Conservation (phyloP, 2,113 vertebrate genomes). For the Leiothrix lutea region DNA sequence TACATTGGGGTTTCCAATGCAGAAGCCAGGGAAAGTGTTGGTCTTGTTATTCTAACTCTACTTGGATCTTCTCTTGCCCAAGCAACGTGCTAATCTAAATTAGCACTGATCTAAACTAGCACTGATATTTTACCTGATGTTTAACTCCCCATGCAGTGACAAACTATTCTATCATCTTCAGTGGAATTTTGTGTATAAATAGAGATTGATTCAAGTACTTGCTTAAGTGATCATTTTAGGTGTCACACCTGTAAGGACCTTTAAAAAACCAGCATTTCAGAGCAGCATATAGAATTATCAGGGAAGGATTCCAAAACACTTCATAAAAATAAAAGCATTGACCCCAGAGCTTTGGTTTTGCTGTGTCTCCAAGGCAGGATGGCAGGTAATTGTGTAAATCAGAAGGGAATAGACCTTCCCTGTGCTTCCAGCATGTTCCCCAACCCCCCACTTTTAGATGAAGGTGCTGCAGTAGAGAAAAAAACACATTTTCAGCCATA, state of each 20-base stretch:
- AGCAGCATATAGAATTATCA: neutral
- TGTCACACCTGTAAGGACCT: neutral
- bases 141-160: neutral
- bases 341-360: neutral
- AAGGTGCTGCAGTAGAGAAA: neutral
- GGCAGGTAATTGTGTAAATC: neutral
- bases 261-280: neutral
- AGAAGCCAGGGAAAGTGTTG: neutral
- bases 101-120: neutral
- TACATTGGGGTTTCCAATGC: neutral
- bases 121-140: neutral
- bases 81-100: neutral
- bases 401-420: neutral
- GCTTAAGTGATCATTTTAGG: neutral
- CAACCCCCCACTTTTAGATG: neutral
- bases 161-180: neutral
- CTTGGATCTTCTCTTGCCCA: neutral
- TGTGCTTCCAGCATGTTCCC: neutral
- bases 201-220: neutral
- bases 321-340: neutral
- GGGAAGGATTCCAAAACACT: neutral
- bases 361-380: neutral
- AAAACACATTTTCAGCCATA: neutral
- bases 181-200: neutral
- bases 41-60: neutral